Percentiles rank a stretch among this genome's conserved stretches.
phyloP scores from a whole-genome alignment of 2,797 vertebrate species.

The Coilia nasus region DNA sequence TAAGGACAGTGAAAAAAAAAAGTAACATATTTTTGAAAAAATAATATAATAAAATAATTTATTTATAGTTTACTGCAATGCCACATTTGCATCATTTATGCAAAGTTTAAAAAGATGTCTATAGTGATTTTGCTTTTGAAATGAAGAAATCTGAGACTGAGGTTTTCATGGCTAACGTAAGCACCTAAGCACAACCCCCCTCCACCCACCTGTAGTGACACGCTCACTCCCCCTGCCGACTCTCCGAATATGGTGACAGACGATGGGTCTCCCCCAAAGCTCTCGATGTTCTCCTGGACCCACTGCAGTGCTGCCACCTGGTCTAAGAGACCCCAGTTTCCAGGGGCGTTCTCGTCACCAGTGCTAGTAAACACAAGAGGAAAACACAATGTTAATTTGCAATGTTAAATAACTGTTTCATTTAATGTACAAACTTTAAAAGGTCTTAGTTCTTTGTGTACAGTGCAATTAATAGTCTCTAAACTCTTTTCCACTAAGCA shows the following conservation, averaged over 20 bases:
- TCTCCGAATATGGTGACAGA: constrained; percentile 78
- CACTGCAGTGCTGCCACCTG: constrained; percentile 75
- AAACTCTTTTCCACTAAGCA: background rate
- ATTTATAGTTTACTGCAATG: too few relatives aligned
- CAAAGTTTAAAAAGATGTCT: too few relatives aligned
- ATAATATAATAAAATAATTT: too few relatives aligned
- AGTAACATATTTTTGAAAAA: too few relatives aligned
- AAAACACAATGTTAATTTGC: background rate
- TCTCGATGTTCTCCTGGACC: constrained; percentile 77
- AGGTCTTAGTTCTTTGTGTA: background rate
- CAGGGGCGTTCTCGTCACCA: constrained; percentile 69
- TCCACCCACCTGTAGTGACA: constrained; percentile 66
- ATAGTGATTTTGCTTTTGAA: too few relatives aligned
- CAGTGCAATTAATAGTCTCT: background rate
- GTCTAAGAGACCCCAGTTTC: constrained; percentile 77
- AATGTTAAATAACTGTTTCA: too few relatives aligned
- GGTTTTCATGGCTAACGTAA: background rate
- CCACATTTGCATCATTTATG: too few relatives aligned
- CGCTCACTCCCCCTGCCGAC: constrained; percentile 77
- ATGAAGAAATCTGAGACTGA: background rate
- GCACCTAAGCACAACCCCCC: background rate
- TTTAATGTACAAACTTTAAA: background rate
- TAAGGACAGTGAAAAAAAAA: background rate
- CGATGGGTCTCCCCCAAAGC: constrained; percentile 75
- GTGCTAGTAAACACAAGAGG: constrained; percentile 62